These are phyloP conservation scores for Phyllotreta striolata DNA, from an alignment of 2,888 invertebrate species.

Conservation along the genomic window DNA sequence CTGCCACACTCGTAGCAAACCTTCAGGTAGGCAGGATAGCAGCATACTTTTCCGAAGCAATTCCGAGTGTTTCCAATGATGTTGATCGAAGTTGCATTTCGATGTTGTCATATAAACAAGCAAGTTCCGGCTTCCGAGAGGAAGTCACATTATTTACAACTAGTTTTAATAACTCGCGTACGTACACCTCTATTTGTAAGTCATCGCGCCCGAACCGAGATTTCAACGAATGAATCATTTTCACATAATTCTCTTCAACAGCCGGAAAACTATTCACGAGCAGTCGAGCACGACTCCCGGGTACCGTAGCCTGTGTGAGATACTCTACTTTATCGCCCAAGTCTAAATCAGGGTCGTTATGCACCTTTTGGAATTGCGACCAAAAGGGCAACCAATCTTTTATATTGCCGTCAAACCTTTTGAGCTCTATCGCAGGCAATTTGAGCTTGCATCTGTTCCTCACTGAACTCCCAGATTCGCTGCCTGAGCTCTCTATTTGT, in stretches of 20 bases:
- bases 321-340: conserved; percentile 23
- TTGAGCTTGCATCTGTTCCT: no score
- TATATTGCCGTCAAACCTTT: conserved; percentile 2
- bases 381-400: conserved; percentile 3
- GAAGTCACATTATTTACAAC: not conserved
- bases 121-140: not conserved
- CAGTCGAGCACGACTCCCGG: conserved; percentile 15
- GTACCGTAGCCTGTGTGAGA: conserved; percentile 16
- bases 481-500: no score
- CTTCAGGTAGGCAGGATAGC: conserved; percentile 47
- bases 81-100: conserved; percentile 47
- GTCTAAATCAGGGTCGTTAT: conserved; percentile 11
- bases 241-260: no score
- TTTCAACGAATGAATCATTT: no score
- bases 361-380: conserved; percentile 25
- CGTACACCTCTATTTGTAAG: conserved; percentile 42
- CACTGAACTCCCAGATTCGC: no score
- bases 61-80: conserved; percentile 45
- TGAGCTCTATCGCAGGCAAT: not conserved
- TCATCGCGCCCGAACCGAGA: conserved; percentile 46
- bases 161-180: conserved; percentile 44
- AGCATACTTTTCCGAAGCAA: conserved; percentile 46
- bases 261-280: no score
- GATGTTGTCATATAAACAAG: conserved; percentile 44
- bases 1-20: conserved; percentile 45